Percentiles rank a stretch among this genome's conserved stretches.
phyloP scores from a whole-genome alignment of 35 echinoderm and acorn worm genomes.

The Nesometra sesokonis region DNA sequence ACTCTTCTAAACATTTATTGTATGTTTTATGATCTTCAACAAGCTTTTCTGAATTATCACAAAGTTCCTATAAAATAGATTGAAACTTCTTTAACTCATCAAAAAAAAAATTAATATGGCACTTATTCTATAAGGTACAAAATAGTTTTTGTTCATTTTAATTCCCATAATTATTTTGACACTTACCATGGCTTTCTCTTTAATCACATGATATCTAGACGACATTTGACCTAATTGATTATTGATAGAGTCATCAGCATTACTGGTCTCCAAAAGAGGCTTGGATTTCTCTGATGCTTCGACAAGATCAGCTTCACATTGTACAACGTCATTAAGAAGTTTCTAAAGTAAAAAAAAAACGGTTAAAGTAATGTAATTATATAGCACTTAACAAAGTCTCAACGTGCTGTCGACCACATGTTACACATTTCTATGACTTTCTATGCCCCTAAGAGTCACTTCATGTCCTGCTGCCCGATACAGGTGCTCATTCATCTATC shows the following conservation, averaged over 20 bases:
- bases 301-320: background rate
- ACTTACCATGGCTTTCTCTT: background rate
- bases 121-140: too few species aligned
- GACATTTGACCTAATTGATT: background rate
- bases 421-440: too few species aligned
- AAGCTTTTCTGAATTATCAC: background rate
- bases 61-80: background rate
- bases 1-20: background rate
- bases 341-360: background rate
- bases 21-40: background rate
- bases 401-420: too few species aligned
- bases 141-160: too few species aligned
- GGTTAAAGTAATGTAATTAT: too few species aligned
- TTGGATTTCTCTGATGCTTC: background rate
- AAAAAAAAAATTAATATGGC: too few species aligned
- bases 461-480: too few species aligned
- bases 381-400: too few species aligned
- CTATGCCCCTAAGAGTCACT: too few species aligned
- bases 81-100: too few species aligned
- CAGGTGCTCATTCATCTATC: too few species aligned
- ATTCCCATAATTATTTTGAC: background rate
- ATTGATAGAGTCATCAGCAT: background rate
- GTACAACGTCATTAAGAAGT: background rate
- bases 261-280: background rate
- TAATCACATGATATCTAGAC: background rate